Evolutionary conservation across 2,888 invertebrate genomes (phyloP).

Genomic region (Troides helena): DNA sequence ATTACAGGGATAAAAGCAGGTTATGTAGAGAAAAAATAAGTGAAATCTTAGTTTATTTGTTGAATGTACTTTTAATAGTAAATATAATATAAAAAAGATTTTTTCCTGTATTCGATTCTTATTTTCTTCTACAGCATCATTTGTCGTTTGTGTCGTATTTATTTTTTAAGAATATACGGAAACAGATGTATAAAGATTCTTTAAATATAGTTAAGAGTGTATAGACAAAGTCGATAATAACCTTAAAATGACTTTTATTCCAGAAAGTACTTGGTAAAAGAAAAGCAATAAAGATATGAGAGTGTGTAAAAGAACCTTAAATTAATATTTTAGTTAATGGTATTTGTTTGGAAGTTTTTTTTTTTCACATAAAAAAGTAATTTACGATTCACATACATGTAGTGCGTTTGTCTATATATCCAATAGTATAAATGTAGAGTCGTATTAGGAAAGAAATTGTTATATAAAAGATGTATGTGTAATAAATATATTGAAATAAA

Average conservation of each 20-base stretch:
- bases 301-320: too few relatives aligned
- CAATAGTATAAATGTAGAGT: neutral
- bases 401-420: neutral
- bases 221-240: too few relatives aligned
- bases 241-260: too few relatives aligned
- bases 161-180: too few relatives aligned
- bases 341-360: too few relatives aligned
- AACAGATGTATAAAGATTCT: too few relatives aligned
- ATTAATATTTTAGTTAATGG: too few relatives aligned
- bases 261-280: too few relatives aligned
- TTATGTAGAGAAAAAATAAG: constrained; percentile 19
- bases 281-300: too few relatives aligned
- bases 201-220: too few relatives aligned
- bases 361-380: too few relatives aligned
- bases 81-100: neutral
- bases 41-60: constrained; percentile 20
- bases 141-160: neutral
- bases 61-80: constrained; percentile 17
- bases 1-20: constrained; percentile 25
- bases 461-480: neutral
- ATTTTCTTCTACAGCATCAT: neutral
- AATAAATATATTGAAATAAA: neutral
- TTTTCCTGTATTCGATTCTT: neutral
- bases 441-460: neutral
- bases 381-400: too few relatives aligned